These are phyloP conservation scores for Synergus umbraculus DNA, from an alignment of 2,888 invertebrate species.

Conservation along the genomic window DNA sequence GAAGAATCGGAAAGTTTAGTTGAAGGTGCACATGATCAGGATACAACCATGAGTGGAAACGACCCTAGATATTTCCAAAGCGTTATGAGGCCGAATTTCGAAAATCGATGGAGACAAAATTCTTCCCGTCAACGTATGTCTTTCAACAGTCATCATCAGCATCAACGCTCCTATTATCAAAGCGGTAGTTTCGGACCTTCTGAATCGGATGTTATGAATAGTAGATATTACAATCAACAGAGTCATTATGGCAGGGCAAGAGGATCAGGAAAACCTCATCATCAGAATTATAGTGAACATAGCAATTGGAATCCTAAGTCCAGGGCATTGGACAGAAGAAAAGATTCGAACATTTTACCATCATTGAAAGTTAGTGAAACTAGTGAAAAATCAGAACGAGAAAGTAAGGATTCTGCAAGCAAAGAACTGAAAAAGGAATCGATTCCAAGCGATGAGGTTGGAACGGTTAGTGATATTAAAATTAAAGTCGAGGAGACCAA, in stretches of 20 bases:
- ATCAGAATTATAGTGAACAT: constrained; percentile 50
- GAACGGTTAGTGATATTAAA: neutral
- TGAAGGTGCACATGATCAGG: constrained; percentile 33
- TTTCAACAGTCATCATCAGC: constrained; percentile 5
- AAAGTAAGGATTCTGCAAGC: neutral
- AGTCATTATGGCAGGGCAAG: neutral
- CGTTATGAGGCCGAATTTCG: constrained; percentile 12
- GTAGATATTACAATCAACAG: neutral
- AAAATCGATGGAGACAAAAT: constrained; percentile 31
- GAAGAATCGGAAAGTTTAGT: neutral
- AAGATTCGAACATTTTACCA: constrained; percentile 21
- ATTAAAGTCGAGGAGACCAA: neutral
- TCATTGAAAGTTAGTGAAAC: neutral
- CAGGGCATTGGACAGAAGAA: neutral
- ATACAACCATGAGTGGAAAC: constrained; percentile 31
- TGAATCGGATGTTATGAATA: neutral
- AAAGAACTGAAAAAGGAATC: neutral
- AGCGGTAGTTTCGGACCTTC: constrained; percentile 10
- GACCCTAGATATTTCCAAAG: constrained; percentile 23
- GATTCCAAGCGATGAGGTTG: neutral
- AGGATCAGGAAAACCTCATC: constrained; percentile 10
- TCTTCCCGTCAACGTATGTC: neutral
- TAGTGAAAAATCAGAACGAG: neutral
- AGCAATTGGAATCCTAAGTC: constrained; percentile 37
- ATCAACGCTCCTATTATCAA: constrained; percentile 18